Conservation (phyloP, 2,113 vertebrate species). For the Desmodus rotundus region DNA sequence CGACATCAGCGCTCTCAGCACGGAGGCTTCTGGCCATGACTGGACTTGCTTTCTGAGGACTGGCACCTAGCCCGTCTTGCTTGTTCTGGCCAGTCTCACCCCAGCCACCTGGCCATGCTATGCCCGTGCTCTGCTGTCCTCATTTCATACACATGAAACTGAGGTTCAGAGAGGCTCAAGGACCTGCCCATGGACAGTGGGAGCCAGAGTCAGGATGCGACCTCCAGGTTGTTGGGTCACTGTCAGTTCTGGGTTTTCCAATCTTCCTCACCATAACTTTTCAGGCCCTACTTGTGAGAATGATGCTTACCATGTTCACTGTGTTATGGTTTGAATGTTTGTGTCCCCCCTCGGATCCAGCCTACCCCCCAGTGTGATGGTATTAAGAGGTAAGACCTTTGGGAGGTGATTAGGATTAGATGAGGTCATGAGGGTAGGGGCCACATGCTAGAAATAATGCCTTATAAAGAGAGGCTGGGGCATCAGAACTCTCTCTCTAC, state of each 20-base stretch:
- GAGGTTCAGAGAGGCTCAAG: background rate
- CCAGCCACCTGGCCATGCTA: background rate
- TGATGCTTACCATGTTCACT: background rate
- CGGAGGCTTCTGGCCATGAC: background rate
- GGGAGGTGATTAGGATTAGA: background rate
- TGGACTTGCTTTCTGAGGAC: background rate
- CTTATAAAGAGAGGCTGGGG: background rate
- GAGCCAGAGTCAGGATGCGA: background rate
- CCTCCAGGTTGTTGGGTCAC: background rate
- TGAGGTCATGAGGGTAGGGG: background rate
- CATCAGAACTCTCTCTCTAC: background rate
- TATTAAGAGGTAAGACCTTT: no score
- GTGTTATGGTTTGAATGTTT: background rate
- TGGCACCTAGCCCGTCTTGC: background rate
- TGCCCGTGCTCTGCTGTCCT: background rate
- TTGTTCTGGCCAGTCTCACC: background rate
- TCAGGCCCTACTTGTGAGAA: background rate
- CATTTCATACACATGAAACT: background rate
- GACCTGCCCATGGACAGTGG: background rate
- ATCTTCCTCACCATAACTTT: background rate
- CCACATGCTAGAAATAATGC: rapidly evolving
- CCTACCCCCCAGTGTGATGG: no score
- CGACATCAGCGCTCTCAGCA: background rate
- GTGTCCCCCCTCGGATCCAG: background rate
- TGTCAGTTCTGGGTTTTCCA: background rate